Evolutionary conservation across 2,113 vertebrate species (phyloP), one percentile per base, ranked within the genome.

Genomic region (Raphicerus campestris): DNA sequence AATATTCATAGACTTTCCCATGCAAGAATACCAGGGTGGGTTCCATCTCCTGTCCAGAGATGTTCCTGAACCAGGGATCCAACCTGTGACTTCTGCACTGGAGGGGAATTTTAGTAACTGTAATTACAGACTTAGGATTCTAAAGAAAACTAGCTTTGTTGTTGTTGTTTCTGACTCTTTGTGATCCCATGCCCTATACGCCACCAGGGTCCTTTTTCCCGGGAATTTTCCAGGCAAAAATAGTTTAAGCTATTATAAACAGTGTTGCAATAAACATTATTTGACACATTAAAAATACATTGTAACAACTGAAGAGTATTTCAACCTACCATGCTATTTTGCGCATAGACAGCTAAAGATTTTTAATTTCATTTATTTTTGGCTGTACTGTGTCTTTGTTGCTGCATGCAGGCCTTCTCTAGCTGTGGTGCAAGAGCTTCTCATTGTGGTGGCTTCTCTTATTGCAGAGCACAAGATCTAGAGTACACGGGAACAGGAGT

Each of bases 201-300:
- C n/a, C 66, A 70, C 10, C 10, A 73, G 66, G 19, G n/a, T 73
- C 66, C 35, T 39, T n/a, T 13, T 70, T 39, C n/a, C 1, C 0
- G 35, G 35, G 19, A 70, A 73, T 39, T 73, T 73, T 39, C 66
- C 66, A 73, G n/a, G n/a, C 20, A 73, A 39, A 22, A 73, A 73
- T 39, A 89, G 22, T 66, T 94, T 78, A 45, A 22, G 60, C 14
- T 87, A 45, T 58, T 61, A 83, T n/a, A 83, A 83, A 81, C 73
- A 53, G 47, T n/a, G 9, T 58, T 87, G 3, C n/a, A 51, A 94
- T 77, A 32, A 93, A 87, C 20, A 81, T 80, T 85, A 96, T 35
- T 70, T 73, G 39, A 92, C 28, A 89, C 30, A 78, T 84, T 91
- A 22, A 63, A 73, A 97, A 49, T 24, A 86, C 2, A 85, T 58